Evolutionary conservation across 2,113 vertebrate genomes (phyloP).

Genomic region (Pachyramphus minor): DNA sequence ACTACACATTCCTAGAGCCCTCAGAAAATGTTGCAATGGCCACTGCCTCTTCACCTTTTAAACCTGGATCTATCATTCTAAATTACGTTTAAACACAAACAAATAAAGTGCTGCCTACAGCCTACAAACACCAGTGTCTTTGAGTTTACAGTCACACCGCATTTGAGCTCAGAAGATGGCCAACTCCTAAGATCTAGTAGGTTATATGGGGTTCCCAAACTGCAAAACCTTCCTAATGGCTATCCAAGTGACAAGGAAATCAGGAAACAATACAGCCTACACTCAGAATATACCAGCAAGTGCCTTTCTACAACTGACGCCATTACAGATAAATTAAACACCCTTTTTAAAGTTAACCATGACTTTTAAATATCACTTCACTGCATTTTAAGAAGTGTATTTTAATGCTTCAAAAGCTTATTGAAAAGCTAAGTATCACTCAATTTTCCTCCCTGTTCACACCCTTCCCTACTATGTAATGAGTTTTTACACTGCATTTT

Average conservation of each 20-base stretch:
- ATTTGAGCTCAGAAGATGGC: background rate
- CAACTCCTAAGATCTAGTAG: background rate
- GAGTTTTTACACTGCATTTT: conserved; percentile 27
- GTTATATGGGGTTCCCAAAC: background rate
- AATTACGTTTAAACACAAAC: background rate
- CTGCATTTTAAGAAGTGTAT: background rate
- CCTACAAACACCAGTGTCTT: background rate
- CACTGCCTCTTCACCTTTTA: background rate
- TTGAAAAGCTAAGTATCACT: background rate
- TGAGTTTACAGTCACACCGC: background rate
- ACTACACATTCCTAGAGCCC: background rate
- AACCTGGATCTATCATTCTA: background rate
- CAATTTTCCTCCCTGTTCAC: background rate
- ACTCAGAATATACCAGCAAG: background rate
- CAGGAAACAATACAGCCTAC: background rate
- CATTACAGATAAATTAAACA: background rate
- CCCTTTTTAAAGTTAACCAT: background rate
- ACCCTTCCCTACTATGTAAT: background rate
- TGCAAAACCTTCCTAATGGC: background rate
- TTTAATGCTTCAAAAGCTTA: background rate
- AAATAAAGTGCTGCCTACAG: background rate
- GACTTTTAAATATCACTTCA: background rate
- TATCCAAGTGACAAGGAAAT: background rate
- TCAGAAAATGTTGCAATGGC: background rate
- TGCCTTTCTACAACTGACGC: background rate